Percentiles rank a stretch among this genome's conserved stretches.
phyloP scores from a whole-genome alignment of 2,113 vertebrate genomes.

The Nerophis ophidion region DNA sequence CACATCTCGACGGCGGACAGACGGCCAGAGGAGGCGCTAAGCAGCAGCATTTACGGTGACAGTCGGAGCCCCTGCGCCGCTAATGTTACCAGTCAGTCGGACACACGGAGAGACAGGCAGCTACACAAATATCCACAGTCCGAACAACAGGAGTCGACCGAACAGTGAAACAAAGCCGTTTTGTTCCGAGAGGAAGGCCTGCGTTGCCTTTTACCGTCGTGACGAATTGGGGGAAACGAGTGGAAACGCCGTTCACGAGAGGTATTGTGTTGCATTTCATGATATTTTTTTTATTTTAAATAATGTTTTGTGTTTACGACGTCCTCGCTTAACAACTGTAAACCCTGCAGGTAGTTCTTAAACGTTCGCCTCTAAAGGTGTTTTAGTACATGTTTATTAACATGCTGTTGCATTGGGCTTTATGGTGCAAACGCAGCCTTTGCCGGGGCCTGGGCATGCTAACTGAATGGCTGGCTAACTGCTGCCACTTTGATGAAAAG shows the following conservation, averaged over 20 bases:
- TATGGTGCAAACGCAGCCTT: not conserved
- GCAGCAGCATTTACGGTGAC: constrained; percentile 15
- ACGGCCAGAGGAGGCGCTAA: constrained; percentile 34
- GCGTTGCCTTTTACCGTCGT: constrained; percentile 19
- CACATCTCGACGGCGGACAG: too few relatives aligned
- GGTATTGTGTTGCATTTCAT: constrained; percentile 36
- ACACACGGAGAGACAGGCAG: constrained; percentile 40
- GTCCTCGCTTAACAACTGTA: not conserved
- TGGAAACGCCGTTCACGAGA: constrained; percentile 45
- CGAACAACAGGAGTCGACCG: constrained; percentile 44
- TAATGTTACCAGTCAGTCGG: constrained; percentile 33
- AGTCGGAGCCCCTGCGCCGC: constrained; percentile 6
- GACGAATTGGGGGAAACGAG: constrained; percentile 14
- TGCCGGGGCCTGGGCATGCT: constrained; percentile 40
- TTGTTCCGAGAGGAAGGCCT: constrained; percentile 28
- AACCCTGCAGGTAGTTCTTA: not conserved
- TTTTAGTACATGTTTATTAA: constrained; percentile 8
- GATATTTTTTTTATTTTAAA: too few relatives aligned
- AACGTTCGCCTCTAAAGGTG: not conserved
- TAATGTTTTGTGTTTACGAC: not conserved
- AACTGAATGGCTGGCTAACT: constrained; percentile 23
- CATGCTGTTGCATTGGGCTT: constrained; percentile 24
- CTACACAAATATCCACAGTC: constrained; percentile 34
- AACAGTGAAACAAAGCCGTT: constrained; percentile 44
- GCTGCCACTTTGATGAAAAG: not conserved